Evolutionary conservation across 2,888 invertebrate species (phyloP).

Genomic region (Schizotus pectinicornis): DNA sequence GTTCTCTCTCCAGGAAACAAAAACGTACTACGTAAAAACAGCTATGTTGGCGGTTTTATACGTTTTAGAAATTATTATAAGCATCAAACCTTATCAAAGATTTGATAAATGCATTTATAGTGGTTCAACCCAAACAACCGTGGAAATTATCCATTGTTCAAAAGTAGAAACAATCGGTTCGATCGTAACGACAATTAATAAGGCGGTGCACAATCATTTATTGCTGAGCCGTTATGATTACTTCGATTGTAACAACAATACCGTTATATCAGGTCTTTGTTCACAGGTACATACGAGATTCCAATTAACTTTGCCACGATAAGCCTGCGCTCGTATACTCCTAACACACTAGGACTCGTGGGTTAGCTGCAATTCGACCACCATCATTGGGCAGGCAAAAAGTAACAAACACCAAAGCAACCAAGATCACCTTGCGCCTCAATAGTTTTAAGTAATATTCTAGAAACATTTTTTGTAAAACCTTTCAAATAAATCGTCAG

Average conservation of each 20-base stretch:
- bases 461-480: no score
- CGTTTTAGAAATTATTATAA: conserved; percentile 37
- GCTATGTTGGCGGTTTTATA: conserved; percentile 35
- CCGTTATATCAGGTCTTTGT: conserved; percentile 15
- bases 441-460: no score
- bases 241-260: conserved; percentile 16
- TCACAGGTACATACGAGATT: neutral
- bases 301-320: conserved; percentile 10
- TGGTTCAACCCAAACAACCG: conserved; percentile 36
- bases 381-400: no score
- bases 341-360: no score
- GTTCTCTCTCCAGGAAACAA: conserved; percentile 28
- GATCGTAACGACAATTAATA: conserved; percentile 36
- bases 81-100: conserved; percentile 37
- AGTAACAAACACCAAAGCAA: no score
- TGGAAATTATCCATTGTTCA: conserved; percentile 40
- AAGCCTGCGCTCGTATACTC: no score
- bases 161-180: conserved; percentile 33
- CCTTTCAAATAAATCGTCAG: conserved; percentile 3
- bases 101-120: conserved; percentile 42
- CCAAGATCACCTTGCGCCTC: no score
- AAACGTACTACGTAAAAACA: conserved; percentile 33
- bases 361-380: no score
- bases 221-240: conserved; percentile 23
- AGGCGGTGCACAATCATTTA: conserved; percentile 31